Percentiles rank a stretch among this genome's conserved stretches.
phyloP scores from a whole-genome alignment of 2,797 vertebrate species.

The Parauchenoglanis punctatus region DNA sequence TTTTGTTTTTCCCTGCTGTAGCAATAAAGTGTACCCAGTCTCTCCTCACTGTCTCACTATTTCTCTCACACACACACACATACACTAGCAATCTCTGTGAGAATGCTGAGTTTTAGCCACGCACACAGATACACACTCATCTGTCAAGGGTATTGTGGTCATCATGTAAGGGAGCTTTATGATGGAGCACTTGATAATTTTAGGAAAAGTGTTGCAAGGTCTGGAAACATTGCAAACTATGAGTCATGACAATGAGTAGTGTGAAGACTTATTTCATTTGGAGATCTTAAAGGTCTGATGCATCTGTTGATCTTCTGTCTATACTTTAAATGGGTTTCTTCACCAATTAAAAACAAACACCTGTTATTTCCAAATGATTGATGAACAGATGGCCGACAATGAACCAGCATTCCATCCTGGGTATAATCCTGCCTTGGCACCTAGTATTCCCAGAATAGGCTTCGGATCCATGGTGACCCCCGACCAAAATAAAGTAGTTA shows the following conservation, averaged over 20 bases:
- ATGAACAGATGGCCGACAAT: neutral
- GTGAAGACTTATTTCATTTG: neutral
- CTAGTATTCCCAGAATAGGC: neutral
- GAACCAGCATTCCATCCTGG: neutral
- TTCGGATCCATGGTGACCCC: neutral
- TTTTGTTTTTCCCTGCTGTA: neutral
- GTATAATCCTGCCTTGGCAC: neutral
- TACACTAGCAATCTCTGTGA: neutral
- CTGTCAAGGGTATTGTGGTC: constrained; percentile 38
- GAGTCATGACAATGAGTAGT: constrained; percentile 34
- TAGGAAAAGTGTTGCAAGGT: constrained; percentile 38
- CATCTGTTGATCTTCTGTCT: neutral
- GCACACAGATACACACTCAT: constrained; percentile 36
- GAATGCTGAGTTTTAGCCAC: constrained; percentile 40
- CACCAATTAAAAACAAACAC: neutral
- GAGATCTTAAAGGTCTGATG: neutral
- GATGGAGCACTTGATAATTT: constrained; percentile 36
- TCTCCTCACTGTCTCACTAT: neutral
- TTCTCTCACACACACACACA: neutral
- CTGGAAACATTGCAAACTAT: constrained; percentile 22
- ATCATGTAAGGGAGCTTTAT: constrained; percentile 33
- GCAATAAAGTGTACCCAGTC: neutral
- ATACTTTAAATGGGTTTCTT: neutral
- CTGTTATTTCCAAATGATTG: neutral
- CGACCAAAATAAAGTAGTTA: neutral